Evolutionary conservation across 2,113 vertebrate genomes (phyloP).

Genomic region (Xenopus tropicalis): DNA sequence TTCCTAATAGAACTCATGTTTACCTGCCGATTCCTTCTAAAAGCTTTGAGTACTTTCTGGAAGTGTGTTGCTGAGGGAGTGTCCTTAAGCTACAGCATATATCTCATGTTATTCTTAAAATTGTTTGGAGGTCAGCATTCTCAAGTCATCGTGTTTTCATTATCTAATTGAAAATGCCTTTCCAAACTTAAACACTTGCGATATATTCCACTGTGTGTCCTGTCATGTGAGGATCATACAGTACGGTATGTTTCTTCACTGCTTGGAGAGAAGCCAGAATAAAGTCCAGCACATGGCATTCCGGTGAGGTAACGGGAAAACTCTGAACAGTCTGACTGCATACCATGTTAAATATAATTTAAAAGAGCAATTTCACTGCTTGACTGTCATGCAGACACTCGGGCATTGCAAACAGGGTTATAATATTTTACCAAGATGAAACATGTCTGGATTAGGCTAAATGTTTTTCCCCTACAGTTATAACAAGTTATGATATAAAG

Average conservation of each 20-base stretch:
- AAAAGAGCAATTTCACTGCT: background rate
- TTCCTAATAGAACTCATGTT: too few relatives aligned
- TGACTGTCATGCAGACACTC: background rate
- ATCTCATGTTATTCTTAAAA: conserved; percentile 45
- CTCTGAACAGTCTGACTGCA: conserved; percentile 19
- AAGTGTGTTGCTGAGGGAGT: too few relatives aligned
- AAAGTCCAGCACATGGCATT: background rate
- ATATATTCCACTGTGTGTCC: conserved; percentile 11
- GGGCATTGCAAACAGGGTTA: background rate
- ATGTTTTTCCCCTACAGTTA: too few relatives aligned
- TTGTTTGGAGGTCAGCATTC: conserved; percentile 23
- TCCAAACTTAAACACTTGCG: conserved; percentile 32
- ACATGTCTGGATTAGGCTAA: too few relatives aligned
- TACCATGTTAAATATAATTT: background rate
- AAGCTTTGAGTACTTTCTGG: too few relatives aligned
- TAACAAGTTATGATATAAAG: too few relatives aligned
- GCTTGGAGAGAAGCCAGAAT: conserved; percentile 21
- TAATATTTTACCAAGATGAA: too few relatives aligned
- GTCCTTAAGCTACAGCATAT: conserved; percentile 20
- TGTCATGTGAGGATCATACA: background rate
- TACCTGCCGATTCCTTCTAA: too few relatives aligned
- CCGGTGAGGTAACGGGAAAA: conserved; percentile 39
- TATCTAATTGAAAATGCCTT: conserved; percentile 36
- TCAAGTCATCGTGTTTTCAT: conserved; percentile 23
- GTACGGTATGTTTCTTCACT: background rate